Conservation (phyloP, 2,113 vertebrate species). For the Tetrao urogallus region DNA sequence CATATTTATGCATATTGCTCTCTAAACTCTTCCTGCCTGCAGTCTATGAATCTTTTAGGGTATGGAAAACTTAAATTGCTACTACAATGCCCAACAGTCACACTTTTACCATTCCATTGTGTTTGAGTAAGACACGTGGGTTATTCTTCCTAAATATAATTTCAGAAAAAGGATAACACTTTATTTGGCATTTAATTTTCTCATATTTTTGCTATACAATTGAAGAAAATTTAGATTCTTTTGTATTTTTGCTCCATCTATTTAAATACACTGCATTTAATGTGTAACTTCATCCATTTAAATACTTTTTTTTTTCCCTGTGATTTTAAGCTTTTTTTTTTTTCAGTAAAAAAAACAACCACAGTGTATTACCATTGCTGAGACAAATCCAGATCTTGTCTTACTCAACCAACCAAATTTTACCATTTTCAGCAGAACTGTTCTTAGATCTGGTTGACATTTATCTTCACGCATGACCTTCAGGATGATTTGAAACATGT, state of each 20-base stretch:
- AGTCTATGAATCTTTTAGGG: neutral
- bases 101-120: neutral
- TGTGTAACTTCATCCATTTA: neutral
- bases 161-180: neutral
- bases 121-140: neutral
- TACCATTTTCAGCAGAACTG: neutral
- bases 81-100: neutral
- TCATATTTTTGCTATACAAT: neutral
- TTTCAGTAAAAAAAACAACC: fast-evolving
- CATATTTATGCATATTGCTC: neutral
- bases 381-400: neutral
- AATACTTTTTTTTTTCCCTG: fast-evolving
- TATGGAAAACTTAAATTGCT: neutral
- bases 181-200: neutral
- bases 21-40: fast-evolving
- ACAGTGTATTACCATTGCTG: neutral
- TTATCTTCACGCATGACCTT: neutral
- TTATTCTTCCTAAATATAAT: neutral
- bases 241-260: neutral
- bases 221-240: neutral
- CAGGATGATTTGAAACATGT: neutral
- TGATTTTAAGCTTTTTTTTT: neutral
- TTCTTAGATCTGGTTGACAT: neutral
- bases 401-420: neutral
- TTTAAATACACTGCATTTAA: neutral